phyloP scores from a whole-genome alignment of 2,113 vertebrate species.

The Chamaetylas fuelleborni region DNA sequence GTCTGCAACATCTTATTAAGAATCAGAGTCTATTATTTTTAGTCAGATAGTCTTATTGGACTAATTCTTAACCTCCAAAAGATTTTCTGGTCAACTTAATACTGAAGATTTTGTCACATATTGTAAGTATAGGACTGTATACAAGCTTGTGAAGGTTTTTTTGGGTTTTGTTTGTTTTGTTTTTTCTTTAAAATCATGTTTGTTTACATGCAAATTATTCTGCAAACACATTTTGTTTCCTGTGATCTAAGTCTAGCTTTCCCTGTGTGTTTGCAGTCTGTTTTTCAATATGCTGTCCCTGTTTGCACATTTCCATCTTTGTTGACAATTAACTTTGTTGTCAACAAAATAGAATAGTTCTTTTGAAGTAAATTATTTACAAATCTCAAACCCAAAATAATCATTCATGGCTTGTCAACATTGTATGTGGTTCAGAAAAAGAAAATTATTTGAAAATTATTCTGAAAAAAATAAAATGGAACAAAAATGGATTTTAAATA shows the following conservation, averaged over 20 bases:
- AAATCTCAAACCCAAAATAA: conserved; percentile 1
- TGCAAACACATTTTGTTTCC: conserved; percentile 31
- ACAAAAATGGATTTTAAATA: background rate
- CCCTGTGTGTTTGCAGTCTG: conserved; percentile 18
- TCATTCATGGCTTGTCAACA: background rate
- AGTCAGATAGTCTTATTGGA: background rate
- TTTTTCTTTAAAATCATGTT: background rate
- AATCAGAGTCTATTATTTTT: background rate
- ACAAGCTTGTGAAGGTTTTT: background rate
- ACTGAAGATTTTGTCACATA: background rate
- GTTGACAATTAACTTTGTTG: conserved; percentile 56
- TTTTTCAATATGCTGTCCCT: conserved; percentile 50
- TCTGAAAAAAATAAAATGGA: background rate
- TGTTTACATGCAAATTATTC: conserved; percentile 34
- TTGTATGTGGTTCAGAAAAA: background rate
- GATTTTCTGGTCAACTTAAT: background rate
- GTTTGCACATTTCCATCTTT: conserved; percentile 37
- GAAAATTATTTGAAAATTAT: background rate
- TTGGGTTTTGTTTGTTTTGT: background rate
- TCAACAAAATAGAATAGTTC: conserved; percentile 28
- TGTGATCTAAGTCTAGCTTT: conserved; percentile 12
- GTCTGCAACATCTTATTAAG: background rate
- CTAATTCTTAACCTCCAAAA: background rate
- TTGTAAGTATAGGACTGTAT: background rate
- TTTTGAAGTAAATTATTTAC: conserved; percentile 24